Percentiles rank a stretch among this genome's conserved stretches.
Evolutionary conservation across 2,113 vertebrate genomes (phyloP).

Genomic region (Tragulus kanchil): DNA sequence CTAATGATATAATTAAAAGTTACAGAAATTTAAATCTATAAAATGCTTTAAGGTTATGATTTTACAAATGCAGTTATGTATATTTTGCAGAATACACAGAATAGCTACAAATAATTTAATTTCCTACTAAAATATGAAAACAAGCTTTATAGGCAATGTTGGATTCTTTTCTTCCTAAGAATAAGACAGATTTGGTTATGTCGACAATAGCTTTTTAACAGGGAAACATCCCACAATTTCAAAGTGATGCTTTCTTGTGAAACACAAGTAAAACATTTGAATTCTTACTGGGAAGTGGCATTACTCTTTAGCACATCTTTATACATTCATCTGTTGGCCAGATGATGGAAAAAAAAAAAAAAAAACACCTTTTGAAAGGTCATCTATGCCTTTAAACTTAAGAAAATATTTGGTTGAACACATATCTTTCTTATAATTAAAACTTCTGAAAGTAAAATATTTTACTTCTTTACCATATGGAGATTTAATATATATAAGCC

Average conservation of each 20-base stretch:
- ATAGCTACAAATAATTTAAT: neutral
- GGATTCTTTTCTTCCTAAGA: neutral
- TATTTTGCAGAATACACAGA: neutral
- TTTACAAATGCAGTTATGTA: neutral
- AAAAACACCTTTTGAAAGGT: neutral
- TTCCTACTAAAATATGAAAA: conserved; percentile 13
- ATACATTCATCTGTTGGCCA: neutral
- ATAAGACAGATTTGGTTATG: neutral
- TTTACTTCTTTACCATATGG: neutral
- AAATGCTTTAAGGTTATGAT: neutral
- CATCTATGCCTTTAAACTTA: neutral
- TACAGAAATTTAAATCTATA: neutral
- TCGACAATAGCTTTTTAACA: neutral
- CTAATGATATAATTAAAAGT: conserved; percentile 42
- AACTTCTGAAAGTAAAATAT: neutral
- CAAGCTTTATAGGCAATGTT: neutral
- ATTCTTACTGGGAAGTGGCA: neutral
- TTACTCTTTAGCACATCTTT: neutral
- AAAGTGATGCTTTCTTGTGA: neutral
- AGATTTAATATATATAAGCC: neutral
- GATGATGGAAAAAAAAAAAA: neutral
- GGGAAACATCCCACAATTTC: neutral
- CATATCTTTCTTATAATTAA: neutral
- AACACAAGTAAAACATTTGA: neutral
- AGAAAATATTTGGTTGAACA: neutral